These are phyloP conservation scores for Rotaria magnacalcarata DNA, from an alignment of 2,888 invertebrate species.

Conservation along the genomic window DNA sequence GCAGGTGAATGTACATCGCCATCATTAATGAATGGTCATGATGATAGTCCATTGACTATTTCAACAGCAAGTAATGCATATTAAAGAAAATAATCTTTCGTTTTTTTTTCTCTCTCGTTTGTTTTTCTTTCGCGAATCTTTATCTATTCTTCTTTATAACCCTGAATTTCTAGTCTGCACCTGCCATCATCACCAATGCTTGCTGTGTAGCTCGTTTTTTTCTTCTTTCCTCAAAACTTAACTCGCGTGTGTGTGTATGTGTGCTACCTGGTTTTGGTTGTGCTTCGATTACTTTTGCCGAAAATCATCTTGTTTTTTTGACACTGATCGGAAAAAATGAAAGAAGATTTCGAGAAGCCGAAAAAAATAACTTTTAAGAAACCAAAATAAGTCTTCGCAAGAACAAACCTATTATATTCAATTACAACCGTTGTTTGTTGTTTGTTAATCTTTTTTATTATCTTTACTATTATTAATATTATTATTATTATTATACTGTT, in stretches of 20 bases:
- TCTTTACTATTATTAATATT: not conserved
- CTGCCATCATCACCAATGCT: not conserved
- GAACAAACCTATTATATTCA: not conserved
- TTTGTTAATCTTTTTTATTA: conserved; percentile 1
- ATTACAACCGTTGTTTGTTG: not conserved
- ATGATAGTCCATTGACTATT: not conserved
- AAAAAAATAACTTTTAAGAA: not conserved
- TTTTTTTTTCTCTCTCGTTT: not conserved
- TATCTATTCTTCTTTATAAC: not conserved
- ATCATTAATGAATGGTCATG: not conserved
- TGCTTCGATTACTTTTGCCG: too few relatives aligned
- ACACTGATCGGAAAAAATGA: too few relatives aligned
- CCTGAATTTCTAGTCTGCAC: conserved; percentile 1
- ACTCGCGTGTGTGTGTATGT: not conserved
- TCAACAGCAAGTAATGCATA: conserved; percentile 24
- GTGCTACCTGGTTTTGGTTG: not conserved
- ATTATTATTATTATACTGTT: not conserved
- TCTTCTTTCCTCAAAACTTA: not conserved
- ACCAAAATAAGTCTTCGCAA: not conserved
- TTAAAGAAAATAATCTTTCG: not conserved
- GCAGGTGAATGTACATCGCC: conserved; percentile 4
- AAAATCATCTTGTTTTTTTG: too few relatives aligned
- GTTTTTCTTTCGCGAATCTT: not conserved
- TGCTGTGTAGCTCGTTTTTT: conserved; percentile 19
- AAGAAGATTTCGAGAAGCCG: not conserved